Base-by-base conservation (phyloP, 2,888 invertebrate genomes). In the Ormyrus labotus region DNA sequence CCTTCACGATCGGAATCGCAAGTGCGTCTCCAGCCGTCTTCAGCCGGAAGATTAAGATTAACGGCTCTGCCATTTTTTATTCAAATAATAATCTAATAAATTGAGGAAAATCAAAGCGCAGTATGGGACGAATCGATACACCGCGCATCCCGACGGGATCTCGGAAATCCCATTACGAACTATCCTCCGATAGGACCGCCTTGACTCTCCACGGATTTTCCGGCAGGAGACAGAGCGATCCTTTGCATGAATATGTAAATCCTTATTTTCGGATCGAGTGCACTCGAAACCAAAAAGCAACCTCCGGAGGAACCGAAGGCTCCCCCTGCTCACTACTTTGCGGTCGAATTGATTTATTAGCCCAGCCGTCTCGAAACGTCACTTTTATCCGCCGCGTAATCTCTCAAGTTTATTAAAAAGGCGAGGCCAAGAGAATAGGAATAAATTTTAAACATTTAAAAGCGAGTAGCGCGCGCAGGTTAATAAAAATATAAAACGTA, bases 221-320 rank as follows among this genome's bases (percentile, higher is more conserved):
- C 45, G 11, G 11, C 9, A 19, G 1, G 51, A 48, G 65, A 10
- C 9, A 69, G 68, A 7, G n/a, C 60, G 60, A 87, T 88, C 87
- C 88, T 87, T 82, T 85, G 87, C 90, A 90, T 90, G 90, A 90
- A 90, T 90, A 90, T 90, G 90, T 89, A 90, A 90, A 90, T 90
- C 90, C 90, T 90, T 90, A 90, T 90, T 90, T 90, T 89, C 90
- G 84, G 87, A 89, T 90, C 88, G 89, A 90, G 88, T 89, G 88
- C 89, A 88, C 89, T 88, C 87, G 88, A 89, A 89, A 89, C 89
- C 88, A 88, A 89, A 89, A 89, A 89, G 88, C 88, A 89, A 88
- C 50, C 87, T 34, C n/a, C 58, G 64, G 11, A 80, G 82, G 80
- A 84, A 83, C 81, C 83, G 78, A 84, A 83, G 80, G 71, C 74